Evolutionary conservation across 2,113 vertebrate genomes (phyloP).

Genomic region (Lamprotornis superbus): DNA sequence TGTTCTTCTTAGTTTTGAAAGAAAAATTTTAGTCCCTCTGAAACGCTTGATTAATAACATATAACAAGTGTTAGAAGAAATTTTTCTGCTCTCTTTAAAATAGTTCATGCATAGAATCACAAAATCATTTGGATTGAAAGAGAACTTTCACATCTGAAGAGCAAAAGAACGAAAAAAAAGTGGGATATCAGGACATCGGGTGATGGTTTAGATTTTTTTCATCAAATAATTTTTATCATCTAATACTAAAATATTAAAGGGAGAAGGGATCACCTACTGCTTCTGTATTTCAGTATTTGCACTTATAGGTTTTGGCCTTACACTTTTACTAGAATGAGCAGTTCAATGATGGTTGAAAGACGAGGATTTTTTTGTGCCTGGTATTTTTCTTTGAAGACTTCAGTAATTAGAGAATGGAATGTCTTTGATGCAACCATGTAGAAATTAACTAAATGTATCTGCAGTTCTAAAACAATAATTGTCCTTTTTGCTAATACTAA

Average conservation of each 20-base stretch:
- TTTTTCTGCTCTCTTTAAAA: neutral
- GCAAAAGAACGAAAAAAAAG: neutral
- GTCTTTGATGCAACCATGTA: neutral
- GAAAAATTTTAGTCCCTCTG: neutral
- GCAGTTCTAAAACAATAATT: neutral
- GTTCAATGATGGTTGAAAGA: neutral
- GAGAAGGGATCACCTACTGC: neutral
- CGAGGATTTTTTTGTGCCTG: accelerated
- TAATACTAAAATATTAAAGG: neutral
- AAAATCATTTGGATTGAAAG: neutral
- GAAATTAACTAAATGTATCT: neutral
- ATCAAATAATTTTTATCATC: neutral
- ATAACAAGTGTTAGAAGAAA: neutral
- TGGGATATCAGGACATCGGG: neutral
- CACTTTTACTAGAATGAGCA: neutral
- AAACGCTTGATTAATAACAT: neutral
- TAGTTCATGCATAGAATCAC: neutral
- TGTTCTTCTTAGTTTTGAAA: neutral
- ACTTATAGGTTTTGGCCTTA: neutral
- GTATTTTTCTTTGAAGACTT: neutral
- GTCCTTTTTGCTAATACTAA: neutral
- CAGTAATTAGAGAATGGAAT: neutral
- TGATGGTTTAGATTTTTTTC: neutral
- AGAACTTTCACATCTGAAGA: neutral
- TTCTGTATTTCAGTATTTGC: neutral